These are phyloP conservation scores for Hyperoodon ampullatus DNA, from an alignment of 2,113 vertebrate genomes.

Conservation along the genomic window DNA sequence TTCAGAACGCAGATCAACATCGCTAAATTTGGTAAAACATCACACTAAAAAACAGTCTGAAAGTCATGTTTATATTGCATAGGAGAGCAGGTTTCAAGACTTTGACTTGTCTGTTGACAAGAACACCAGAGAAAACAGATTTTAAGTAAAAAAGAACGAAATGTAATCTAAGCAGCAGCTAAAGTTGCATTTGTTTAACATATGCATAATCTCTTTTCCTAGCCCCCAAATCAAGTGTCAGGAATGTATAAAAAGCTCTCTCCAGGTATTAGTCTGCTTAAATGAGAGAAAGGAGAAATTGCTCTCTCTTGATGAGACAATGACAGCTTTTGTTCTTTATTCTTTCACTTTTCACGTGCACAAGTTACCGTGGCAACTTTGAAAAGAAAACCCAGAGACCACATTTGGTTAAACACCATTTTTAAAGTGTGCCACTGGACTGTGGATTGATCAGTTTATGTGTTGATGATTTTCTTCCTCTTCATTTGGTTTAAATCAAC, in stretches of 20 bases:
- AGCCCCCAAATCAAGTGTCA: slow-evolving; percentile 59
- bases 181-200: slow-evolving; percentile 53
- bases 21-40: slow-evolving; percentile 8
- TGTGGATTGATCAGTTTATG: slow-evolving; percentile 53
- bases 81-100: neutral
- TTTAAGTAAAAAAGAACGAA: slow-evolving; percentile 56
- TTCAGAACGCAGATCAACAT: slow-evolving; percentile 22
- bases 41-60: slow-evolving; percentile 24
- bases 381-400: slow-evolving; percentile 77
- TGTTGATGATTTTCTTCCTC: slow-evolving; percentile 48
- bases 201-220: slow-evolving; percentile 48
- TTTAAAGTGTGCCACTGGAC: slow-evolving; percentile 49
- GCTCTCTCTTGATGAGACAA: slow-evolving; percentile 80
- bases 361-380: slow-evolving; percentile 82
- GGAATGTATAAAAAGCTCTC: slow-evolving; percentile 52
- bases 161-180: slow-evolving; percentile 40
- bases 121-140: neutral
- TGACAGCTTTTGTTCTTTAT: slow-evolving; percentile 82
- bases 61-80: slow-evolving; percentile 37
- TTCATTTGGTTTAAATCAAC: slow-evolving; percentile 59
- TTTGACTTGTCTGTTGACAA: slow-evolving; percentile 27
- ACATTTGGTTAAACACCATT: slow-evolving; percentile 78
- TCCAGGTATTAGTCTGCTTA: slow-evolving; percentile 77
- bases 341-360: slow-evolving; percentile 72
- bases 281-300: slow-evolving; percentile 64